A percentile compares a stretch with the other conserved stretches of the same genome.
These are phyloP conservation scores for Neoscelio sp. DNA, from an alignment of 2,888 invertebrate species.

Conservation along the genomic window DNA sequence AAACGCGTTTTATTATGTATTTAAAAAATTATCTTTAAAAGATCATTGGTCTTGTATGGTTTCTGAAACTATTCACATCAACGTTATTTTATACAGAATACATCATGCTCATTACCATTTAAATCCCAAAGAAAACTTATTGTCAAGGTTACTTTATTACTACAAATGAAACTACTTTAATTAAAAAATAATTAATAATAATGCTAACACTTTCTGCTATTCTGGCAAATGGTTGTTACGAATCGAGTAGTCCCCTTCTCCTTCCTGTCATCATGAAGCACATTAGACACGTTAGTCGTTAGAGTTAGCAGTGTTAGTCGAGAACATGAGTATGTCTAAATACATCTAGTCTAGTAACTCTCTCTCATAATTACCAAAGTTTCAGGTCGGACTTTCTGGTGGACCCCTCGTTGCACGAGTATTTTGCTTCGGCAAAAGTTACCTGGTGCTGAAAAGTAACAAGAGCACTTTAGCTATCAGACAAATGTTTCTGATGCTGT, in stretches of 20 bases:
- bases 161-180: background rate
- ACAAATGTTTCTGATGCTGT: constrained; percentile 25
- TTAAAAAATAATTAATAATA: constrained; percentile 12
- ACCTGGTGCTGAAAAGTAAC: constrained; percentile 54
- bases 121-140: no score
- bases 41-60: no score
- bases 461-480: constrained; percentile 44
- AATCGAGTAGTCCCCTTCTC: constrained; percentile 29
- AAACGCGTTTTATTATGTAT: no score
- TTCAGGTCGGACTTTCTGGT: constrained; percentile 44
- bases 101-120: no score
- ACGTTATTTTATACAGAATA: no score
- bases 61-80: no score
- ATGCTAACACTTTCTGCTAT: constrained; percentile 27
- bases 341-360: constrained; percentile 53
- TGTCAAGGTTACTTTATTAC: background rate
- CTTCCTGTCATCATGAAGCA: constrained; percentile 40
- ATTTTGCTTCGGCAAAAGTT: constrained; percentile 53
- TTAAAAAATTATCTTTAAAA: no score
- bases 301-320: constrained; percentile 51
- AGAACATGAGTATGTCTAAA: constrained; percentile 53
- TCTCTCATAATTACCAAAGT: constrained; percentile 64
- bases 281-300: constrained; percentile 52
- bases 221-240: constrained; percentile 32
- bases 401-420: constrained; percentile 42